These are phyloP conservation scores for Prunella strophiata DNA, from an alignment of 2,797 vertebrate species.

Conservation along the genomic window DNA sequence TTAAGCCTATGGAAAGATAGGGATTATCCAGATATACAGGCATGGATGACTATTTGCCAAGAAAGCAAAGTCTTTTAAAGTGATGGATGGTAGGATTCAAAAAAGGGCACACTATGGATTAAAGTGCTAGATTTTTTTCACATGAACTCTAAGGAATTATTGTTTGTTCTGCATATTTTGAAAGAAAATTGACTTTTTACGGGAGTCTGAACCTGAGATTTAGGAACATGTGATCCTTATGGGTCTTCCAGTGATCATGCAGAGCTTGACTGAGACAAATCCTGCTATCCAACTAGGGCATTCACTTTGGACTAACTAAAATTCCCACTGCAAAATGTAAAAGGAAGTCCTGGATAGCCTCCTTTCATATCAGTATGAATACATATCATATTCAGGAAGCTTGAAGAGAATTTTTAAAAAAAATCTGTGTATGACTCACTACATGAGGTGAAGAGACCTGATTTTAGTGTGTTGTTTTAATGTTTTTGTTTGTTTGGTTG, in stretches of 20 bases:
- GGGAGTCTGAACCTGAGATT: neutral
- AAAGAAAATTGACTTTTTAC: neutral
- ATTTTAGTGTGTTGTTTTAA: neutral
- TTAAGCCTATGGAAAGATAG: neutral
- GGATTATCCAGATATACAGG: neutral
- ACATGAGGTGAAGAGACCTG: neutral
- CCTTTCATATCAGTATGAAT: neutral
- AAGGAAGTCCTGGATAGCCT: neutral
- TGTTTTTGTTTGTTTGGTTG: no score
- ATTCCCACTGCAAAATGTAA: neutral
- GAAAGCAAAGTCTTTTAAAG: neutral
- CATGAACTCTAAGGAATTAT: neutral
- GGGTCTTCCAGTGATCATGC: neutral
- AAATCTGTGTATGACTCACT: neutral
- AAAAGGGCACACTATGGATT: neutral
- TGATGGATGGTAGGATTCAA: neutral
- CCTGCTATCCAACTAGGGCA: neutral
- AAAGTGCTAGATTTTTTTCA: neutral
- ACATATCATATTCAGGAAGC: neutral
- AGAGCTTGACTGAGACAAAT: neutral
- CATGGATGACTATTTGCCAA: neutral
- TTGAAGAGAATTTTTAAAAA: neutral
- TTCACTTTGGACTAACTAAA: neutral
- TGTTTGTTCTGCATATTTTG: neutral
- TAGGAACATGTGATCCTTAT: neutral